phyloP scores from a whole-genome alignment of 2,797 vertebrate genomes.

The Diplodus puntazzo region DNA sequence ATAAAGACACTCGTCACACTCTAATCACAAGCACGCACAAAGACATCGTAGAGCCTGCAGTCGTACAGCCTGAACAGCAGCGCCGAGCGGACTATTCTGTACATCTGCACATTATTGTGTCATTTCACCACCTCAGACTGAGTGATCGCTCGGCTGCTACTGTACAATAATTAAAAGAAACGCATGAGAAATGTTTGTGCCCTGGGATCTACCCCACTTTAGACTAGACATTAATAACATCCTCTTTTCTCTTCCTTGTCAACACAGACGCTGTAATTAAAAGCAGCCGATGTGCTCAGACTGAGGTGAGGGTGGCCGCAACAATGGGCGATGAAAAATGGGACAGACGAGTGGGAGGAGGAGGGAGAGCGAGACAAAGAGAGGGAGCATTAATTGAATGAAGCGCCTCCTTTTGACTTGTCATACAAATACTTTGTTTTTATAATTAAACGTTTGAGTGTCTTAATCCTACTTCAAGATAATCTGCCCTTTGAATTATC shows the following conservation, averaged over 20 bases:
- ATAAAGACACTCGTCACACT: neutral
- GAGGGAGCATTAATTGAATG: constrained; percentile 20
- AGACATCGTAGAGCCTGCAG: neutral
- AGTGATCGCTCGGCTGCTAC: constrained; percentile 11
- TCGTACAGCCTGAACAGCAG: neutral
- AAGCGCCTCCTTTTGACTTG: constrained; percentile 19
- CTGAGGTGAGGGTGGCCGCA: constrained; percentile 42
- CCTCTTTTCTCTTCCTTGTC: constrained; percentile 48
- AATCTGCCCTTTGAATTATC: constrained; percentile 12
- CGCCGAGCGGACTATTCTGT: constrained; percentile 12
- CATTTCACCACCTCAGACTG: constrained; percentile 12
- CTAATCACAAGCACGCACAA: neutral
- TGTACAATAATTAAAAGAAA: constrained; percentile 49
- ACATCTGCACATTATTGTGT: constrained; percentile 27
- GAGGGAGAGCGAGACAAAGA: constrained; percentile 25
- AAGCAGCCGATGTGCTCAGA: constrained; percentile 33
- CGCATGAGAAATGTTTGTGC: constrained; percentile 46
- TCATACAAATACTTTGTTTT: constrained; percentile 10
- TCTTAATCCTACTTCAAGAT: constrained; percentile 12
- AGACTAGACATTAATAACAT: constrained; percentile 68
- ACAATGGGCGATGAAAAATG: constrained; percentile 55
- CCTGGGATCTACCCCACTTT: constrained; percentile 68
- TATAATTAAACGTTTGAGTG: constrained; percentile 3
- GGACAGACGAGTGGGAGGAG: constrained; percentile 40
- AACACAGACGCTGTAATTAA: constrained; percentile 74